phyloP scores from a whole-genome alignment of 2,113 vertebrate species.

The Agelaius phoeniceus region DNA sequence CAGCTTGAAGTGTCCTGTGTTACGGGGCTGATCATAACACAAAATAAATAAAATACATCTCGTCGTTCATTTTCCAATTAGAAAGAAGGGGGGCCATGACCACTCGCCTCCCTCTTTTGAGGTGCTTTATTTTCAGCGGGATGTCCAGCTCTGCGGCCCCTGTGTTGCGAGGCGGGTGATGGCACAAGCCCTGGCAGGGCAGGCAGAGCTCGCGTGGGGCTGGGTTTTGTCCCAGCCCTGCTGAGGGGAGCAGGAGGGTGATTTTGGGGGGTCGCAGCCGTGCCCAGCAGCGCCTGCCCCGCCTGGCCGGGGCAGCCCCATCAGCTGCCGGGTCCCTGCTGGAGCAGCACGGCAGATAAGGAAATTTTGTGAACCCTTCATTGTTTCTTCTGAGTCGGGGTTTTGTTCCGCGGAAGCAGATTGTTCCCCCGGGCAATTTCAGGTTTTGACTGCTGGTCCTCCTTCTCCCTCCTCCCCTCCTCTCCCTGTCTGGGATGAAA shows the following conservation, averaged over 20 bases:
- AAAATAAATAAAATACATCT: background rate
- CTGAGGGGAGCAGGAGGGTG: rapidly evolving
- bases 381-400: background rate
- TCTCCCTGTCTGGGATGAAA: constrained; percentile 9
- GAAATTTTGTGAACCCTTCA: background rate
- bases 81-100: no score
- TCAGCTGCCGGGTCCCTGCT: background rate
- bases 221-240: rapidly evolving
- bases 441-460: constrained; percentile 2
- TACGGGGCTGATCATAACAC: background rate
- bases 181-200: background rate
- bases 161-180: background rate
- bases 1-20: background rate
- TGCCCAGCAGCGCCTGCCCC: background rate
- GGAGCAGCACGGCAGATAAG: background rate
- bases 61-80: background rate
- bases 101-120: background rate
- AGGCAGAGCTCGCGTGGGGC: background rate
- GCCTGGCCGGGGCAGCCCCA: background rate
- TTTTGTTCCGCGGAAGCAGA: background rate
- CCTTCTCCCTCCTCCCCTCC: background rate
- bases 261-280: background rate
- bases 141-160: background rate
- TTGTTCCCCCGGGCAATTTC: background rate
- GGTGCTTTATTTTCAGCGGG: background rate